Evolutionary conservation across 2,797 vertebrate genomes (phyloP).

Genomic region (Gymnothorax javanicus): DNA sequence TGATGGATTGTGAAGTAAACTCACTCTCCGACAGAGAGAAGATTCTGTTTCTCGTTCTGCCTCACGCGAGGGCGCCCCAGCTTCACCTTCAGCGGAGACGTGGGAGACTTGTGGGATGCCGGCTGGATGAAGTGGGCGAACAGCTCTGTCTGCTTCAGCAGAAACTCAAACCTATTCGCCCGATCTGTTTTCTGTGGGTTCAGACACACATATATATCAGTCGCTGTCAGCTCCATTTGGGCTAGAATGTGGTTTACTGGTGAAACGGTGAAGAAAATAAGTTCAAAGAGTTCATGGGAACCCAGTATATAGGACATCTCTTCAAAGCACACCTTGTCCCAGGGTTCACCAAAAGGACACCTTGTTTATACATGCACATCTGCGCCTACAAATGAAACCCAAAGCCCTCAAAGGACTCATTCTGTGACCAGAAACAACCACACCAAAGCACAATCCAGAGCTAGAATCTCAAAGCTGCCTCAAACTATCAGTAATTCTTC

Average conservation of each 20-base stretch:
- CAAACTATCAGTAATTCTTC: no score
- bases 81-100: constrained; percentile 82
- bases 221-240: background rate
- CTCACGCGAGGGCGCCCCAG: constrained; percentile 77
- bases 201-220: constrained; percentile 36
- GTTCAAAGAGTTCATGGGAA: no score
- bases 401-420: no score
- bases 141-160: constrained; percentile 87
- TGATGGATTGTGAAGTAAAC: constrained; percentile 48
- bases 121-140: constrained; percentile 89
- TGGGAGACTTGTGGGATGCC: constrained; percentile 82
- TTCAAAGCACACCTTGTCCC: no score
- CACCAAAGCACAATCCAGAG: no score
- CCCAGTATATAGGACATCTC: no score
- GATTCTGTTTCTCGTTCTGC: constrained; percentile 83
- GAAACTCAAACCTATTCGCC: constrained; percentile 86
- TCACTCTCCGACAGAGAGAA: constrained; percentile 84
- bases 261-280: no score
- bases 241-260: background rate
- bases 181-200: constrained; percentile 79
- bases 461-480: no score
- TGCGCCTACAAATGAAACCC: no score
- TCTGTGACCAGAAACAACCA: no score
- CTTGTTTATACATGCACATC: no score
- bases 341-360: no score